A percentile compares a stretch with the other conserved stretches of the same genome.
Conservation (phyloP, 2,888 invertebrate genomes). For the Merodon equestris region DNA sequence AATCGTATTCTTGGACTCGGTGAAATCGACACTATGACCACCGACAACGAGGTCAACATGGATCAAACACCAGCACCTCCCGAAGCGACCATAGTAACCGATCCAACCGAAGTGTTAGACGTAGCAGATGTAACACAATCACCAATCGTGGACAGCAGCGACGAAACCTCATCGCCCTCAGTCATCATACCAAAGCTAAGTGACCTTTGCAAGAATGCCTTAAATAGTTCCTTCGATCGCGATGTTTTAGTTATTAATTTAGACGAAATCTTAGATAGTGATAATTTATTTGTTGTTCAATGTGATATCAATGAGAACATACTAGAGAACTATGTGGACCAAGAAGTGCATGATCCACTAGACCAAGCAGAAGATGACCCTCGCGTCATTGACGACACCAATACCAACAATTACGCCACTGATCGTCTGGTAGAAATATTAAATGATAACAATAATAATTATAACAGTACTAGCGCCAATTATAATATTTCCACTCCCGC, state of each 20-base stretch:
- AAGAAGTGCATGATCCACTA: constrained; percentile 12
- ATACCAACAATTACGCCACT: constrained; percentile 18
- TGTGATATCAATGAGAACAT: constrained; percentile 79
- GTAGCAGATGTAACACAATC: neutral
- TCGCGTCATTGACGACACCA: constrained; percentile 25
- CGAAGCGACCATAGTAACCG: constrained; percentile 64
- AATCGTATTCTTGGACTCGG: constrained; percentile 54
- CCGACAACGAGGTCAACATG: constrained; percentile 39
- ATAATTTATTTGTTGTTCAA: constrained; percentile 77
- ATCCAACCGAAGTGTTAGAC: neutral
- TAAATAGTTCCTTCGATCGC: constrained; percentile 77
- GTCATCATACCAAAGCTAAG: constrained; percentile 77
- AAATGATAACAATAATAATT: constrained; percentile 66
- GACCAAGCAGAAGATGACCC: constrained; percentile 47
- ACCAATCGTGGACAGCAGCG: neutral
- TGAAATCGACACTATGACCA: constrained; percentile 45
- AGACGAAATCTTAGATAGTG: constrained; percentile 77
- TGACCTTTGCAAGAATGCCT: constrained; percentile 79
- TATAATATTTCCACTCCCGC: constrained; percentile 18
- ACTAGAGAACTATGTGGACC: constrained; percentile 71
- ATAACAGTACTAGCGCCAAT: constrained; percentile 30
- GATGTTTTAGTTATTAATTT: constrained; percentile 77
- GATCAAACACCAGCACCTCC: constrained; percentile 43
- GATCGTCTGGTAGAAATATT: constrained; percentile 63
- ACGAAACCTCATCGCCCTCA: constrained; percentile 46